phyloP scores from a whole-genome alignment of 2,113 vertebrate genomes.

The Brachyistius frenatus region DNA sequence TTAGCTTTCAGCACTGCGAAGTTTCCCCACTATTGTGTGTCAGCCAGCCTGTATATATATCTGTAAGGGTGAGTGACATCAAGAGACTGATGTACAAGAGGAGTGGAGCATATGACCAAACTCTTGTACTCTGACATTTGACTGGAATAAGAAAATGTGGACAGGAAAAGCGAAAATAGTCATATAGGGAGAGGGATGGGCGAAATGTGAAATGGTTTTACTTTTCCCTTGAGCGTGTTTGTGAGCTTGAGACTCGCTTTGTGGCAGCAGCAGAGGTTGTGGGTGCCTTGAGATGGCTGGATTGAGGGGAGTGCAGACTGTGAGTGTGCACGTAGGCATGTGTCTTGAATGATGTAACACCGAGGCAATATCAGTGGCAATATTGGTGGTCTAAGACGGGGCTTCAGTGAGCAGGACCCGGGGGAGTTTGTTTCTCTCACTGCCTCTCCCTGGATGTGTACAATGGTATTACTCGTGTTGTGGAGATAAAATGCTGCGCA shows the following conservation, averaged over 20 bases:
- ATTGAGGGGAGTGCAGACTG: conserved; percentile 4
- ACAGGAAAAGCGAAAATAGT: conserved; percentile 55
- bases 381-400: conserved; percentile 60
- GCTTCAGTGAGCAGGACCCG: conserved; percentile 48
- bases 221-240: not conserved
- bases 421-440: conserved; percentile 44
- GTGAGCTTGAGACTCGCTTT: not conserved
- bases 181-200: conserved; percentile 32
- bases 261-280: conserved; percentile 32
- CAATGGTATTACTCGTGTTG: not conserved
- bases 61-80: conserved; percentile 37
- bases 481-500: conserved; percentile 2
- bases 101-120: conserved; percentile 35
- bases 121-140: conserved; percentile 50
- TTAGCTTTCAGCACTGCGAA: conserved; percentile 48
- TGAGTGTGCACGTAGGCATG: not conserved
- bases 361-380: conserved; percentile 75
- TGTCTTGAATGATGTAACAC: conserved; percentile 72
- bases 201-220: conserved; percentile 43
- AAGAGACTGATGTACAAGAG: conserved; percentile 32
- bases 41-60: conserved; percentile 16
- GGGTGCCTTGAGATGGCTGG: conserved; percentile 21
- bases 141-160: conserved; percentile 67
- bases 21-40: conserved; percentile 22
- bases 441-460: conserved; percentile 18